Percentiles rank a stretch among this genome's conserved stretches.
Conservation (phyloP, 1,140 invertebrate genomes). For the Drosophila nebulosa region DNA sequence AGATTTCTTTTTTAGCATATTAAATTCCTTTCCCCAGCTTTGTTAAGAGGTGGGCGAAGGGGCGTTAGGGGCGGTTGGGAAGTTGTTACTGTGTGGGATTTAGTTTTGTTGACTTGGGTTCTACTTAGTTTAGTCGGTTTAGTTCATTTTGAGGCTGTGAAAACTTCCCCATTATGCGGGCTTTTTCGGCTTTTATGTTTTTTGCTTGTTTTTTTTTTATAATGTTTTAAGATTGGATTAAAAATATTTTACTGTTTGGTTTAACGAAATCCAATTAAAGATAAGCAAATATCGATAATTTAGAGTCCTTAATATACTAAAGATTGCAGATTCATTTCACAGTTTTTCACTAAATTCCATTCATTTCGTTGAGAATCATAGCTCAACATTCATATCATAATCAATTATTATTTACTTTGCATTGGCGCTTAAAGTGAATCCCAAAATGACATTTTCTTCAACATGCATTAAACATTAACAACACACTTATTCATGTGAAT, state of each 20-base stretch:
- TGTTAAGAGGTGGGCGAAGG: too few relatives aligned
- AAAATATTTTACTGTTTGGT: not conserved
- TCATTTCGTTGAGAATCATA: not conserved
- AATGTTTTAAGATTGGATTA: not conserved
- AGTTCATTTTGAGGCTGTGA: not conserved
- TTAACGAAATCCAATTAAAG: not conserved
- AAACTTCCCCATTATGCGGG: not conserved
- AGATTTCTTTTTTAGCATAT: not conserved
- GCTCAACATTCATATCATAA: not conserved
- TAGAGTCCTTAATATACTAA: too few relatives aligned
- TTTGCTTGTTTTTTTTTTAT: not conserved
- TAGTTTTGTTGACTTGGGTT: conserved; percentile 11
- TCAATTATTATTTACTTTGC: not conserved
- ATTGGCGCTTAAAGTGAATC: not conserved
- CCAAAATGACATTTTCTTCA: too few relatives aligned
- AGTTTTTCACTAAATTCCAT: not conserved
- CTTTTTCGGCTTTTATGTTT: not conserved
- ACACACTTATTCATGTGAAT: too few relatives aligned
- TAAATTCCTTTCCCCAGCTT: not conserved
- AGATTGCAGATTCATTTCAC: too few relatives aligned
- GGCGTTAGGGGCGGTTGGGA: not conserved
- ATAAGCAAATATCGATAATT: too few relatives aligned
- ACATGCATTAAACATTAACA: too few relatives aligned
- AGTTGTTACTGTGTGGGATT: not conserved
- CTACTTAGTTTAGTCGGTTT: conserved; percentile 1